Percentiles rank a stretch among this genome's conserved stretches.
Evolutionary conservation across 2,888 invertebrate genomes (phyloP).

Genomic region (Anagyrus pseudococci): DNA sequence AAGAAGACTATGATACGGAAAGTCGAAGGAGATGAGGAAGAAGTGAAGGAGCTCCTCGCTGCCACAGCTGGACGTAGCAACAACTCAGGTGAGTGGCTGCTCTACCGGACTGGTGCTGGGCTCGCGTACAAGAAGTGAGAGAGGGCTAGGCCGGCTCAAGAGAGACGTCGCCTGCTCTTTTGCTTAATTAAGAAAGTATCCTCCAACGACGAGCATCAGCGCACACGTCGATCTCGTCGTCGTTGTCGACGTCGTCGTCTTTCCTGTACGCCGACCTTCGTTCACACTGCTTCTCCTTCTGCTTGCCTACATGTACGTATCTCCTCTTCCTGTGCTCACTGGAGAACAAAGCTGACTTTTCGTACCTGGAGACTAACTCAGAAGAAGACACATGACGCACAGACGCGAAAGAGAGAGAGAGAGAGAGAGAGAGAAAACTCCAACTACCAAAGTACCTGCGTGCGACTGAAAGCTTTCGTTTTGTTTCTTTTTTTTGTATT

Average conservation of each 20-base stretch:
- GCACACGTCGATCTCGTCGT: too few species aligned
- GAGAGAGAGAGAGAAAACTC: conserved; percentile 5
- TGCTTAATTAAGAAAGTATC: neutral
- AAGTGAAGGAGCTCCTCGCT: conserved; percentile 34
- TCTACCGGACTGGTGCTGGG: conserved; percentile 54
- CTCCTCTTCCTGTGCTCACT: conserved; percentile 4
- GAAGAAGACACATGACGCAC: neutral
- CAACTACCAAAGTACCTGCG: conserved; percentile 39
- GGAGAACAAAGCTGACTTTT: neutral
- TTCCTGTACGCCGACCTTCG: conserved; percentile 26
- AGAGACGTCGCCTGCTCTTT: too few species aligned
- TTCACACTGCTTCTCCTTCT: conserved; percentile 33
- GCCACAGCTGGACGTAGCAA: conserved; percentile 44
- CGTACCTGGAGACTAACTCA: conserved; percentile 8
- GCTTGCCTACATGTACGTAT: conserved; percentile 1
- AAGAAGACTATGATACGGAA: conserved; percentile 32
- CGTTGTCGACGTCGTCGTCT: conserved; percentile 20
- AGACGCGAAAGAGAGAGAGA: neutral
- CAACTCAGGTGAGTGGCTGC: conserved; percentile 57
- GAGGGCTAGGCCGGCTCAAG: too few species aligned
- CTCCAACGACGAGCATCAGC: too few species aligned
- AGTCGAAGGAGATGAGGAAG: conserved; percentile 41
- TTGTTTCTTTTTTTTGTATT: conserved; percentile 14
- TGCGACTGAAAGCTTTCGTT: conserved; percentile 25
- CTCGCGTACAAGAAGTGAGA: conserved; percentile 50